These are phyloP conservation scores for Chaetogeoica ovagalla DNA, from an alignment of 2,888 invertebrate species.

Conservation along the genomic window DNA sequence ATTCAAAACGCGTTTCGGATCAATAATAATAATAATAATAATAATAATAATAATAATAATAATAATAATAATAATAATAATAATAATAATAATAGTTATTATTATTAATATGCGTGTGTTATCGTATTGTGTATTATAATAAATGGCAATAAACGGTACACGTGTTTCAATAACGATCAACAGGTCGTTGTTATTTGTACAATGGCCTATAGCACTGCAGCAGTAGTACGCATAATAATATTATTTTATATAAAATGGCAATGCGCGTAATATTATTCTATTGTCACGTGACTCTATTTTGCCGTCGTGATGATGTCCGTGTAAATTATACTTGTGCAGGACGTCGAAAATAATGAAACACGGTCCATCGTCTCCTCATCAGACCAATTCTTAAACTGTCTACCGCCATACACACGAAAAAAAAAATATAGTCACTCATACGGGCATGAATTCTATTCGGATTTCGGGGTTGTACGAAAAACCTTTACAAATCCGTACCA, in stretches of 20 bases:
- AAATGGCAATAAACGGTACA: background rate
- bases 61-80: background rate
- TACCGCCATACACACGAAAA: too few relatives aligned
- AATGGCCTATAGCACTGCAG: too few relatives aligned
- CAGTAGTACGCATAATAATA: background rate
- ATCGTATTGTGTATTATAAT: background rate
- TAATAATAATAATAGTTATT: background rate
- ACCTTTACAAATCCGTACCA: too few relatives aligned
- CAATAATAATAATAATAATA: background rate
- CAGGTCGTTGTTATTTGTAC: background rate
- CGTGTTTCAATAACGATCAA: background rate
- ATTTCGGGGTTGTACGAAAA: too few relatives aligned
- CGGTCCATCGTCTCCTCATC: too few relatives aligned
- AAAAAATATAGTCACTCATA: too few relatives aligned
- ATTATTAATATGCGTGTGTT: too few relatives aligned
- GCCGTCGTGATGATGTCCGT: conserved; percentile 12
- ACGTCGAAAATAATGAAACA: background rate
- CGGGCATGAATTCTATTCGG: too few relatives aligned
- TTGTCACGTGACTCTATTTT: conserved; percentile 6
- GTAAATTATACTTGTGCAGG: conserved; percentile 18
- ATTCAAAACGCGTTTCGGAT: background rate
- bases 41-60: background rate
- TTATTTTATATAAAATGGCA: background rate
- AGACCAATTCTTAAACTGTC: too few relatives aligned
- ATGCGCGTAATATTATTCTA: background rate